Base-by-base conservation (phyloP, 2,888 invertebrate species). In the Synanthedon myopaeformis region DNA sequence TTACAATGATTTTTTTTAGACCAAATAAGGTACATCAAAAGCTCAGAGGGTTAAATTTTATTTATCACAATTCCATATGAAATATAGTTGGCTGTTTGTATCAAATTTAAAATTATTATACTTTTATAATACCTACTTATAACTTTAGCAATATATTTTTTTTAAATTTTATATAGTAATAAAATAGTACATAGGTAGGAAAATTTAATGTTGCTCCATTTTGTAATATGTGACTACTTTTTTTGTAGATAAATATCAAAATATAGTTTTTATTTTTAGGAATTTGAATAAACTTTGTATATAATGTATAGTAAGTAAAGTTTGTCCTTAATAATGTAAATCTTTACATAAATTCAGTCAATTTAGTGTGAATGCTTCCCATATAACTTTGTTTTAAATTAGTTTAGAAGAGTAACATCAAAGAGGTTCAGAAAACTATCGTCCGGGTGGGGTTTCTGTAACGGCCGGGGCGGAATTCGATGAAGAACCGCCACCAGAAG, bases 401-500 rank as follows among this genome's bases (percentile, higher is more conserved):
- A 51, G 52, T 58, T 35, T 35, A 35, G 35, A 35, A 55, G 56
- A 52, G 54, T 58, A 58, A 23, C 28, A 42, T 53, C 53, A 53
- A n/a, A n/a, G 23, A n/a, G 19, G 53, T 52, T 50, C 52, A 54
- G 52, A 55, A 41, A 53, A 61, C 70, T 81, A 81, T 79, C 79
- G 77, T 10, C 80, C 77, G 45, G 58, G 56, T 13, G 59, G 55
- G 5, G 73, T 61, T 19, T 69, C 66, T 8, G 74, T 65, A 5
- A 60, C 59, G 42, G 51, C 19, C 14, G 57, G 49, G 13, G 51
- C 49, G 8, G 58, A 54, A 10, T 61, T 57, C 4, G 61, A 55
- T 12, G 64, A 58, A 35, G 69, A 48, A 4, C 66, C 61, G 3
- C 69, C 66, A 14, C 82, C 79, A 54, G 78, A 74, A 41, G 82